Percentiles rank a stretch among this genome's conserved stretches.
These are phyloP conservation scores for Nemopilema nomurai DNA, from an alignment of 30 jellyfish, hydroid and myxozoan species.

Conservation along the genomic window DNA sequence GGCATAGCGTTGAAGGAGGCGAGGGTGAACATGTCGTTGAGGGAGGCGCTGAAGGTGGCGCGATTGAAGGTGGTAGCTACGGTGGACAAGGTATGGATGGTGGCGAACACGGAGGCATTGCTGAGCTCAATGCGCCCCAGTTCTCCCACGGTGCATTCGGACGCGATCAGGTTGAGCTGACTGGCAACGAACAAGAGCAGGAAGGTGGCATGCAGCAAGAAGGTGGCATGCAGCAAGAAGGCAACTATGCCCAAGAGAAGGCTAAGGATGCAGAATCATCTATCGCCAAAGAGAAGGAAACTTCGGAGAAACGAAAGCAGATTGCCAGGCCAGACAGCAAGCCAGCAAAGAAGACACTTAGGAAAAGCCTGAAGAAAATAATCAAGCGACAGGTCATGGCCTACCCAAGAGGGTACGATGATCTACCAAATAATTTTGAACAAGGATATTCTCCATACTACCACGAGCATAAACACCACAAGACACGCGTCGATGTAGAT, in stretches of 20 bases:
- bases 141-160: slow-evolving; percentile 73
- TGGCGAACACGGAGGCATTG: slow-evolving; percentile 41
- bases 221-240: slow-evolving; percentile 68
- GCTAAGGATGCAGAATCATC: slow-evolving; percentile 23
- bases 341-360: slow-evolving; percentile 35
- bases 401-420: slow-evolving; percentile 56
- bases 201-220: slow-evolving; percentile 59
- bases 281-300: slow-evolving; percentile 40
- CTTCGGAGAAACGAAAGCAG: slow-evolving; percentile 78
- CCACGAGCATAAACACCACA: slow-evolving; percentile 75
- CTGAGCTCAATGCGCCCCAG: slow-evolving; percentile 32
- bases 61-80: slow-evolving; percentile 16
- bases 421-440: background rate
- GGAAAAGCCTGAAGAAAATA: slow-evolving; percentile 48
- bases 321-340: slow-evolving; percentile 82
- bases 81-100: slow-evolving; percentile 15
- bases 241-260: slow-evolving; percentile 46
- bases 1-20: slow-evolving; percentile 59
- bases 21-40: slow-evolving; percentile 45
- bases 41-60: slow-evolving; percentile 27
- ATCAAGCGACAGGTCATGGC: slow-evolving; percentile 61
- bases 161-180: slow-evolving; percentile 68
- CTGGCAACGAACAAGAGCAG: slow-evolving; percentile 44
- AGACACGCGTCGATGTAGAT: slow-evolving; percentile 93
- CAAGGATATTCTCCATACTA: slow-evolving; percentile 43